Base-by-base conservation (phyloP, 2,113 vertebrate genomes). In the Puma concolor region DNA sequence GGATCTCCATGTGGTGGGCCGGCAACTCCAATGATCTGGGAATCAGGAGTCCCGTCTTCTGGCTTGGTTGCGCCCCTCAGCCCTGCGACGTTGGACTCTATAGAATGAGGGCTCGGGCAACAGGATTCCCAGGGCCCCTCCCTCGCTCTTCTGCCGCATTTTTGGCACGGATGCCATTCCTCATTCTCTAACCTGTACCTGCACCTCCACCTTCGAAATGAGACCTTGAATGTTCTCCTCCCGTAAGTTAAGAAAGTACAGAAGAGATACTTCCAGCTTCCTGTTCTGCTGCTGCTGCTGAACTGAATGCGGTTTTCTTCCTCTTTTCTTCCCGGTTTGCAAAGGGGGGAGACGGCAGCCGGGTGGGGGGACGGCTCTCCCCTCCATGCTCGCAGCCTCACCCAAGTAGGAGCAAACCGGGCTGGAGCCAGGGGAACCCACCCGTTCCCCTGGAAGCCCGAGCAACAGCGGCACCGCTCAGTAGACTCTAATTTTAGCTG, bases 11-110 rank as follows among this genome's bases (percentile, higher is more conserved):
- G 3, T 69, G 52, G 6, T 6, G 36, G 41, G 4, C 12, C 0
- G 0, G 64, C 67, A 29, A 8, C 44, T 2, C 27, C 5, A 1
- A 5, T 4, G 9, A 21, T 12, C 17, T 12, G 41, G n/a, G 79
- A 14, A 17, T 36, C 0, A 23, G 67, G 38, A 44, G 19, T 25
- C 69, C 44, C 12, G 25, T n/a, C 11, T 38, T 50, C n/a, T 14
- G 1, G 7, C 17, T 4, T 17, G 36, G 7, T 80, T 38, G 79
- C 36, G 71, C 54, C 7, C 0, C 44, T 86, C 17, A 0, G 1
- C 48, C 13, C 50, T 16, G 9, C 14, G 25, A 16, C 60, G 50
- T 11, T 2, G 67, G 79, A 31, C 2, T 0, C 25, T 6, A 10
- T 19, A 2, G 69, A 25, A 27, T 17, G 25, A 52, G 5, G 11